Evolutionary conservation across 2,113 vertebrate species (phyloP).

Genomic region (Laticauda laticaudata): DNA sequence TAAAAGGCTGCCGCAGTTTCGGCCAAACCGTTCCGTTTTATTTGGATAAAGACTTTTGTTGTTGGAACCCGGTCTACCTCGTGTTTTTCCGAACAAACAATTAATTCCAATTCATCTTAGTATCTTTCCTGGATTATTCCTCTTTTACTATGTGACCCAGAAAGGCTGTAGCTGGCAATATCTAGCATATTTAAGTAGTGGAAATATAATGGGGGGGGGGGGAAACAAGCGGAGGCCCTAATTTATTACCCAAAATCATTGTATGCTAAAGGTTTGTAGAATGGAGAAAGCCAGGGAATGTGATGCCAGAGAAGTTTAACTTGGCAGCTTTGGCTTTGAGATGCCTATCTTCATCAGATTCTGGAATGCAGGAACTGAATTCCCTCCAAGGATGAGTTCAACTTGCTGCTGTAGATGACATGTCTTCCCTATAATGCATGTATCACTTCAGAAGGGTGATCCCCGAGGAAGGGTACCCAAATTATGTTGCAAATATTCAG

Average conservation of each 20-base stretch:
- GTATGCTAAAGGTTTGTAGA: neutral
- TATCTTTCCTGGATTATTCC: neutral
- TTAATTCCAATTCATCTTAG: neutral
- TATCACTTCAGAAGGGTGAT: neutral
- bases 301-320: neutral
- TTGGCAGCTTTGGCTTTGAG: neutral
- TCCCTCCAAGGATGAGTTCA: neutral
- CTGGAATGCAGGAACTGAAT: neutral
- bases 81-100: too few species aligned
- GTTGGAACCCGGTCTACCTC: too few species aligned
- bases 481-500: accelerated
- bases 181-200: neutral
- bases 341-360: too few species aligned
- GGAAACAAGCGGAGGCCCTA: neutral
- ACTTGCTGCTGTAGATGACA: neutral
- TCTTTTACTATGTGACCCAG: neutral
- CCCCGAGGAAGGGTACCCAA: neutral
- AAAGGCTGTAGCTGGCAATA: neutral
- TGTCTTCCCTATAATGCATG: neutral
- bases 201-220: neutral
- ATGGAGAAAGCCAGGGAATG: neutral
- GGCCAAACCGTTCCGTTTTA: too few species aligned
- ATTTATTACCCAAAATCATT: neutral
- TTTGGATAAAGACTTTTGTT: too few species aligned
- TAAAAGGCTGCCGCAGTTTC: too few species aligned